These are phyloP conservation scores for Acronicta leporina DNA, from an alignment of 2,888 invertebrate genomes.

Conservation along the genomic window DNA sequence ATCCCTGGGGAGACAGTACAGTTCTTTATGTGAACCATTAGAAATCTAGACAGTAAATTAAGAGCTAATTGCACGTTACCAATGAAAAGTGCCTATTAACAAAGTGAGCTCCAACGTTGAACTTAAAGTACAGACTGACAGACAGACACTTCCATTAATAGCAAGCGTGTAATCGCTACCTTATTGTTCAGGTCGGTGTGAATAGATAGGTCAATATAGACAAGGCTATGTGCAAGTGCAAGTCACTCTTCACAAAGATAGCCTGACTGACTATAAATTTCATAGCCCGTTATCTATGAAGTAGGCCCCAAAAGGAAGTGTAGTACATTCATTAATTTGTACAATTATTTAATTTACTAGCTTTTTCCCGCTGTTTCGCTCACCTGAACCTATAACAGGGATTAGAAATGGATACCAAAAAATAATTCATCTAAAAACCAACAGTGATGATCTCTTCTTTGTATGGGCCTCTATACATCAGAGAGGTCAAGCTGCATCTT, in stretches of 20 bases:
- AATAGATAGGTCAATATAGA: slow-evolving; percentile 48
- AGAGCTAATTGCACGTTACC: slow-evolving; percentile 36
- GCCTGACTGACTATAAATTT: slow-evolving; percentile 16
- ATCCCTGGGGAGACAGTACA: too few relatives aligned
- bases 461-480: too few relatives aligned
- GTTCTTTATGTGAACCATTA: too few relatives aligned
- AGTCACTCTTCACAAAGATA: slow-evolving; percentile 30
- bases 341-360: too few relatives aligned
- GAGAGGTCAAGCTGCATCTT: too few relatives aligned
- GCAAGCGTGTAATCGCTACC: slow-evolving; percentile 39
- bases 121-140: slow-evolving; percentile 41
- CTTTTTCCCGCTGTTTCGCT: too few relatives aligned
- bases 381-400: too few relatives aligned
- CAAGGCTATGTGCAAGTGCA: slow-evolving; percentile 28
- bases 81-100: slow-evolving; percentile 29
- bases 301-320: neutral
- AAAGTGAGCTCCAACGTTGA: slow-evolving; percentile 21
- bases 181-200: slow-evolving; percentile 46
- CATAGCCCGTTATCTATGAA: neutral
- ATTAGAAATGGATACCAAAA: too few relatives aligned
- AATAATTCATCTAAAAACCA: too few relatives aligned
- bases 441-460: too few relatives aligned
- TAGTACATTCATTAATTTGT: too few relatives aligned
- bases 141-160: slow-evolving; percentile 56
- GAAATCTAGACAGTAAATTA: slow-evolving; percentile 36